Base-by-base conservation (phyloP, 2,113 vertebrate genomes). In the Mionectes macconnelli region DNA sequence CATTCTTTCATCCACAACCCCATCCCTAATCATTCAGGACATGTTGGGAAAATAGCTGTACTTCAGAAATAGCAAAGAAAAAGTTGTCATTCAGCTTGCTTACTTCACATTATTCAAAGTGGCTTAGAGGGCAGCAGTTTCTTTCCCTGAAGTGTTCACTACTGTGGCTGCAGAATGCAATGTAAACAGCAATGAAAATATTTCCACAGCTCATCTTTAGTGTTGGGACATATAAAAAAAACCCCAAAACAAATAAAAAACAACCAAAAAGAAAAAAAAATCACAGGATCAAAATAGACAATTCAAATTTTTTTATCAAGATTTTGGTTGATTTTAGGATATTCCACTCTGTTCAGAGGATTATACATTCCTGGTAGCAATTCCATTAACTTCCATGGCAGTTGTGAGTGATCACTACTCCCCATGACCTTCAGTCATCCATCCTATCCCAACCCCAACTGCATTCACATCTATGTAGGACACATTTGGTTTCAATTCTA, bases 221-320 rank as follows among this genome's bases (percentile, higher is more conserved):
- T 16, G 10, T 8, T 56, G 22, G 25, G 4, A n/a, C 42, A n/a
- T 8, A 6, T 31, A 18, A 21, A 23, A 15, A 44, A 44, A 66
- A 4, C 24, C 12, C 12, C 12, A n/a, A 56, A 56, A 19, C 55
- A 56, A 68, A 50, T 25, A 57, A n/a, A 12, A 44, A 56, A 24
- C 9, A 44, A 44, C 33, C 39, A 28, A 20, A 13, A 9, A 7
- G 2, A 2, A 35, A 12, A 10, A 3, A 2, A 52, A 19, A 2
- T 3, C 24, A 27, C 8, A 40, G 39, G 39, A 25, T 22, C 3
- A 53, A 68, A 81, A 42, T 9, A 53, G 22, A 9, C 1, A 55
- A 28, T 75, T 73, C 42, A 24, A 57, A 2, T 35, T 52, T 35
- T 49, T 84, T 84, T 70, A 40, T 21, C 56, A 53, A 13, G 4